Base-by-base conservation (phyloP, 2,888 invertebrate species). In the Drosophila parthenogenetica region DNA sequence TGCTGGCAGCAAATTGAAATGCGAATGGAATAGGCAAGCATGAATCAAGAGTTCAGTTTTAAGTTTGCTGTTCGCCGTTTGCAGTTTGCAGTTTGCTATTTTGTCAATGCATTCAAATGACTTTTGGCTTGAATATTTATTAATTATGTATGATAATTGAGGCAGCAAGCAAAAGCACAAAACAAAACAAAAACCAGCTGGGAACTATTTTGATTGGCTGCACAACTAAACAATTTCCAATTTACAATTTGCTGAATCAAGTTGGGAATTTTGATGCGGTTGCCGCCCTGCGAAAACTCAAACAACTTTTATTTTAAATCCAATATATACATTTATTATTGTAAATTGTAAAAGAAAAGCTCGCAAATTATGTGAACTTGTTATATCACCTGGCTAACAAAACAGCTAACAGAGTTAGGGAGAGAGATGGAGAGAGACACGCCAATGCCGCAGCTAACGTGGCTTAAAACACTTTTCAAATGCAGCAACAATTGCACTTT, bases 101-200 rank as follows among this genome's bases (percentile, higher is more conserved):
- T 73, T 59, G 72, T 69, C 74, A 64, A 40, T 53, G 55, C 66
- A 75, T 62, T 62, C 45, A 29, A 73, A 68, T 59, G 61, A 13
- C 58, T 54, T 51, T 65, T 37, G 45, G 64, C 43, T 45, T 55
- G 43, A 35, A 43, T 55, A 72, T 69, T 74, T 68, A 83, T 70
- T 77, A 81, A 81, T 83, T 81, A 86, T 83, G 86, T 65, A 81
- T 77, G 60, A 68, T 78, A 86, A 79, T 82, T 76, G 77, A 49
- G 66, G 50, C 67, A 62, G 35, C 4, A 5, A 5, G 4, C 13
- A 25, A 25, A 46, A 10, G 48, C 1, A 22, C n/a, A 39, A 19
- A 32, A 35, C 17, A 14, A 55, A 25, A 61, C 51, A 43, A 25
- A 61, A 54, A 43, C 57, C 57, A 65, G 58, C 77, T 76, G 73